Conservation (phyloP, 2,888 invertebrate species). For the Hetaerina titia region DNA sequence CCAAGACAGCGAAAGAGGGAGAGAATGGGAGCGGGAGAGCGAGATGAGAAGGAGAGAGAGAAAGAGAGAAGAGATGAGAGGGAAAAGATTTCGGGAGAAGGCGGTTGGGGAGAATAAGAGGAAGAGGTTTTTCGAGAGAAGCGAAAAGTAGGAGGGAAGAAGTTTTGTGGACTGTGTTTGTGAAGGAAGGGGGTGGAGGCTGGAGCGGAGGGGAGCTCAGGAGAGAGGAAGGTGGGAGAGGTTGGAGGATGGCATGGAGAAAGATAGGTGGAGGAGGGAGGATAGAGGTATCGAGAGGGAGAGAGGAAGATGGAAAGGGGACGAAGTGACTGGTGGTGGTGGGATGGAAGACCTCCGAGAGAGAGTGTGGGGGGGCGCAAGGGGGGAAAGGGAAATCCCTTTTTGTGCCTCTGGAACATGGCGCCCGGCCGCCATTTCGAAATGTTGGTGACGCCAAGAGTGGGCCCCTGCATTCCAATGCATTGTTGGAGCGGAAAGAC, state of each 20-base stretch:
- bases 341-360: slow-evolving; percentile 64
- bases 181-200: neutral
- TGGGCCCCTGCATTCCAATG: slow-evolving; percentile 55
- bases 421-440: slow-evolving; percentile 62
- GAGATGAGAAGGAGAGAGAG: neutral
- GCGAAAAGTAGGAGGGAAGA: neutral
- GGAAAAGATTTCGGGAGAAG: neutral
- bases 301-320: slow-evolving; percentile 70
- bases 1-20: slow-evolving; percentile 50
- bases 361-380: slow-evolving; percentile 8
- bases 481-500: slow-evolving; percentile 55
- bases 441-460: slow-evolving; percentile 49
- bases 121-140: neutral
- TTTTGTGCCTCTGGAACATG: slow-evolving; percentile 60
- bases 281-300: slow-evolving; percentile 68
- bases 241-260: neutral
- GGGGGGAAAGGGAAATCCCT: slow-evolving; percentile 19
- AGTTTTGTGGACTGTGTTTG: neutral
- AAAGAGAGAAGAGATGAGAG: neutral
- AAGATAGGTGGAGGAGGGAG: slow-evolving; percentile 43
- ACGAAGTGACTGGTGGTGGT: slow-evolving; percentile 69
- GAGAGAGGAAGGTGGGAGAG: neutral
- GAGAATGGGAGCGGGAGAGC: neutral
- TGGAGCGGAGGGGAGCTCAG: slow-evolving; percentile 60
- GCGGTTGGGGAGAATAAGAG: neutral